These are phyloP conservation scores for Hemicentrotus pulcherrimus DNA, from an alignment of 35 echinoderm and acorn worm genomes.

Conservation along the genomic window DNA sequence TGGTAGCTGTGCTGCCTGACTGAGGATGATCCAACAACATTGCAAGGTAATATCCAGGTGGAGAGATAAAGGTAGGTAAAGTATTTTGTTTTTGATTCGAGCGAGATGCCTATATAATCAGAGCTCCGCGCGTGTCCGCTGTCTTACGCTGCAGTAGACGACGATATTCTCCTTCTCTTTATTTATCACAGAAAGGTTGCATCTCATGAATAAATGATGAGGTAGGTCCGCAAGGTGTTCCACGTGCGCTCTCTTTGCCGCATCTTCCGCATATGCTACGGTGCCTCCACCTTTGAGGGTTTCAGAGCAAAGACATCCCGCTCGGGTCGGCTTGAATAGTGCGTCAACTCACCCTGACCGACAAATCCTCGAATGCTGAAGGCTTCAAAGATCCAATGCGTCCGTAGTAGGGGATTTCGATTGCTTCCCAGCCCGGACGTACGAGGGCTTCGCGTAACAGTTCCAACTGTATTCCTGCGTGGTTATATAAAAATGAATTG, in stretches of 20 bases:
- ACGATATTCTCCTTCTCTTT: not conserved
- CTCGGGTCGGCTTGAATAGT: not conserved
- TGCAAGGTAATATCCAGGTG: not conserved
- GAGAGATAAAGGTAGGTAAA: not conserved
- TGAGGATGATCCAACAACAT: not conserved
- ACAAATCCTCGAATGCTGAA: not conserved
- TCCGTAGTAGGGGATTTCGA: not conserved
- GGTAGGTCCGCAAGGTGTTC: not conserved
- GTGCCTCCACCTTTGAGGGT: not conserved
- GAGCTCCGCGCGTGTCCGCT: not conserved
- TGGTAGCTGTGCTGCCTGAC: not conserved
- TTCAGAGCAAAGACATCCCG: not conserved
- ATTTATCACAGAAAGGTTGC: not conserved
- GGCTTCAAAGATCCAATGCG: not conserved
- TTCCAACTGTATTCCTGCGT: not conserved
- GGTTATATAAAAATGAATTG: not conserved
- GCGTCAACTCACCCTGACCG: not conserved
- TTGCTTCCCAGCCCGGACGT: not conserved
- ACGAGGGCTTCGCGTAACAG: not conserved
- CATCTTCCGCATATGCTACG: not conserved
- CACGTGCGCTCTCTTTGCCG: not conserved
- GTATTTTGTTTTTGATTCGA: not conserved
- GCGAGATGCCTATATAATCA: not conserved
- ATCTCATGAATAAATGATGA: slow-evolving; percentile 19
- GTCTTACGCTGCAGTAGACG: not conserved